phyloP scores from a whole-genome alignment of 2,797 vertebrate species.

The Petrocephalus schoutedeni region DNA sequence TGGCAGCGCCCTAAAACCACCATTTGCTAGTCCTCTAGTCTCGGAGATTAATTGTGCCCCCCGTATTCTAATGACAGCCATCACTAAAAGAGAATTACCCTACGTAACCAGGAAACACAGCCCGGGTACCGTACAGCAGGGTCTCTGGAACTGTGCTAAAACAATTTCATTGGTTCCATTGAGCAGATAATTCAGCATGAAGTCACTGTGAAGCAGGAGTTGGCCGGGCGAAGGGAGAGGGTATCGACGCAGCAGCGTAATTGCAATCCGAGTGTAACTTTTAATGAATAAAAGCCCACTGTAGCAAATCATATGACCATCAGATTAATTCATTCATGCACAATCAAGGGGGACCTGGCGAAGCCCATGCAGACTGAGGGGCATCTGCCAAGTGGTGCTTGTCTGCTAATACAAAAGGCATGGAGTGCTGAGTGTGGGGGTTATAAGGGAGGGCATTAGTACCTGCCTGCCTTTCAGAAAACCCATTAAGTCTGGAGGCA shows the following conservation, averaged over 20 bases:
- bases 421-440: background rate
- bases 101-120: background rate
- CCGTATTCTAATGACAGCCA: background rate
- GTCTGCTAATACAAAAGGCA: background rate
- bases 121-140: background rate
- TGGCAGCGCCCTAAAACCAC: background rate
- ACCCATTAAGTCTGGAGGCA: constrained; percentile 37
- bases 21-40: background rate
- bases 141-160: constrained; percentile 13
- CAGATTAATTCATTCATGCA: background rate
- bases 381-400: background rate
- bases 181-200: constrained; percentile 39
- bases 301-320: background rate
- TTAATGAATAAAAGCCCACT: background rate
- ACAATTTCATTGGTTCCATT: constrained; percentile 31
- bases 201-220: constrained; percentile 30
- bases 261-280: background rate
- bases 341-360: background rate
- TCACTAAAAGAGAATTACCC: background rate
- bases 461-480: constrained; percentile 25
- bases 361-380: background rate
- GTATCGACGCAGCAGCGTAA: background rate
- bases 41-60: background rate
- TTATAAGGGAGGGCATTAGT: background rate
- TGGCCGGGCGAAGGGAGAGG: constrained; percentile 20